Base-by-base conservation (phyloP, 2,888 invertebrate species). In the Drosophila histrio region DNA sequence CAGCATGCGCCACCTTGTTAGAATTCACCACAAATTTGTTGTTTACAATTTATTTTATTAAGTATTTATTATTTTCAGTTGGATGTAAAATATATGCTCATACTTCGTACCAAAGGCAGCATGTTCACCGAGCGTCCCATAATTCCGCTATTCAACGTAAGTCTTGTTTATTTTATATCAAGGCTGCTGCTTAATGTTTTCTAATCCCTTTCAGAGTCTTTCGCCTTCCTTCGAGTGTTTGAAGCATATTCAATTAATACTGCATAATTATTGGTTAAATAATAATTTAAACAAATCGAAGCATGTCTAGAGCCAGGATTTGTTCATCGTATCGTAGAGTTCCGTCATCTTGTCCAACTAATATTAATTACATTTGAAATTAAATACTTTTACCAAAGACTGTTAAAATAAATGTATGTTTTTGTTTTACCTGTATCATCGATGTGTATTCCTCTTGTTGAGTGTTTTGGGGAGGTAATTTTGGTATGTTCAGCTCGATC, bases 191-290 rank as follows among this genome's bases (percentile, higher is more conserved):
- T n/a, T 21, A 21, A 21, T 32, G 13, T 6, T 19, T 19, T 46
- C n/a, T n/a, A n/a, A n/a, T n/a, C 8, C 24, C 46, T 74, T 71
- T 13, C 65, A 92, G 92, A 75, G 72, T 17, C 81, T 91, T 7
- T 88, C 90, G 15, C 92, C 92, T 1, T 88, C 90, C 3, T 80
- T 91, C 17, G 89, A 91, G 28, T 92, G 92, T 59, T 73, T 92
- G 53, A 90, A 90, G 71, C 64, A 89, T 7, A 87, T 91, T 36
- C 91, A 91, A 60, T 87, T 83, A 19, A 73, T 79, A 24, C 64
- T 90, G 7, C 79, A 87, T 41, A 38, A 62, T 15, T 72, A 77
- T 28, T 76, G 80, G 73, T 34, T 62, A 0, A 75, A 82, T 28
- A 84, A 67, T 58, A 71, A 67, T 15, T 15, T 17, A 5, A 28